These are phyloP conservation scores for Galeopsomyia nigrocyanea DNA, from an alignment of 2,888 invertebrate genomes.

Conservation along the genomic window DNA sequence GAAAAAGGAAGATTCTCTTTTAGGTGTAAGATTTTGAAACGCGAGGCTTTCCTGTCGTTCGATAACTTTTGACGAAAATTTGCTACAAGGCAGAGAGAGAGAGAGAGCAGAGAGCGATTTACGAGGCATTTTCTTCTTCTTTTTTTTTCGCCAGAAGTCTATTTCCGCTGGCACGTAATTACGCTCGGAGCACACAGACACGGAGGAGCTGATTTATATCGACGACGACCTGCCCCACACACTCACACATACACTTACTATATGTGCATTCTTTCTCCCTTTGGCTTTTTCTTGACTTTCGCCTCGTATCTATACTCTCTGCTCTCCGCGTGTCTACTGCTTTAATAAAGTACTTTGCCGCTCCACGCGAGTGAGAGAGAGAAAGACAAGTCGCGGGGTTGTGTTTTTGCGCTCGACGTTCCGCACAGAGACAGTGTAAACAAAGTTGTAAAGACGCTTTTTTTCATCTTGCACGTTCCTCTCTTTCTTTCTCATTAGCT, in stretches of 20 bases:
- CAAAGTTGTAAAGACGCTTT: too few relatives aligned
- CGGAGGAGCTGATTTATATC: slow-evolving; percentile 50
- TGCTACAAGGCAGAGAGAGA: neutral
- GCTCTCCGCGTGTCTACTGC: neutral
- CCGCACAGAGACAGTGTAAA: too few relatives aligned
- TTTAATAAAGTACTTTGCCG: too few relatives aligned
- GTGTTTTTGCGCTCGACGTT: too few relatives aligned
- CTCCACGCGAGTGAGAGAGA: too few relatives aligned
- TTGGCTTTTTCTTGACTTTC: slow-evolving; percentile 20
- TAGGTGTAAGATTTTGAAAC: slow-evolving; percentile 25
- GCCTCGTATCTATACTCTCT: neutral
- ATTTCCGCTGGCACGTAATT: slow-evolving; percentile 23
- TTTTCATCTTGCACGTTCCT: too few relatives aligned
- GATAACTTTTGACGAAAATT: too few relatives aligned
- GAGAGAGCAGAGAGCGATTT: slow-evolving; percentile 6
- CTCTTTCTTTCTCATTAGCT: too few relatives aligned
- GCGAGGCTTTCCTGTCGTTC: too few relatives aligned
- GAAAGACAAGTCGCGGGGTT: too few relatives aligned
- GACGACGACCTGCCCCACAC: slow-evolving; percentile 53
- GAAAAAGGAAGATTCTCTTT: too few relatives aligned
- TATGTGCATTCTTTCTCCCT: slow-evolving; percentile 33
- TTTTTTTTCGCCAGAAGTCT: neutral
- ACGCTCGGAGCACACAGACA: slow-evolving; percentile 27
- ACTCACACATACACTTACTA: slow-evolving; percentile 46
- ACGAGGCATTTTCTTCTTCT: too few relatives aligned